Conservation (phyloP, 2,888 invertebrate species). For the Belgica antarctica region DNA sequence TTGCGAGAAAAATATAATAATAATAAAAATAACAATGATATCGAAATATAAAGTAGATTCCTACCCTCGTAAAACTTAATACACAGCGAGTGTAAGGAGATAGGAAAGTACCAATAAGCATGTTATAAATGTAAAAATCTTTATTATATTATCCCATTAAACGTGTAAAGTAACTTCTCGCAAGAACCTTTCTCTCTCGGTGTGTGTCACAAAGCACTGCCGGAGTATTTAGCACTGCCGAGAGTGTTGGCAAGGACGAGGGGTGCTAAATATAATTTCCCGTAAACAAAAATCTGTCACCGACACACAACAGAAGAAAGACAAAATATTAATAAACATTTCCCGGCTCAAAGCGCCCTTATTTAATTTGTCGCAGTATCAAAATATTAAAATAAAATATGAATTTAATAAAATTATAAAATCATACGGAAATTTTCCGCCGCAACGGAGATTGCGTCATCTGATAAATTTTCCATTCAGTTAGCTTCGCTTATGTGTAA, state of each 20-base stretch:
- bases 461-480: conserved; percentile 40
- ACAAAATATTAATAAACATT: conserved; percentile 29
- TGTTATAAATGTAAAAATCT: conserved; percentile 44
- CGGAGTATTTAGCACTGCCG: conserved; percentile 39
- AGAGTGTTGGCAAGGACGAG: not conserved
- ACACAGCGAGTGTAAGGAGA: not conserved
- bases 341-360: not conserved
- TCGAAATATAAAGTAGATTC: conserved; percentile 7
- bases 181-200: not conserved
- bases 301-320: conserved; percentile 34
- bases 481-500: conserved; percentile 45
- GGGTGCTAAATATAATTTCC: conserved; percentile 29
- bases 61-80: conserved; percentile 28
- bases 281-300: conserved; percentile 38
- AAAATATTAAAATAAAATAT: conserved; percentile 36
- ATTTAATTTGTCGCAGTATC: conserved; percentile 18
- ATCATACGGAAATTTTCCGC: conserved; percentile 31
- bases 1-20: conserved; percentile 42
- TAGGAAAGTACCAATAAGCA: conserved; percentile 38
- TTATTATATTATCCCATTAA: conserved; percentile 44
- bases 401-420: conserved; percentile 44
- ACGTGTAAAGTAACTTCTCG: conserved; percentile 39
- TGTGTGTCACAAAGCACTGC: not conserved
- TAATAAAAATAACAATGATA: conserved; percentile 39
- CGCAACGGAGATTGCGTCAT: conserved; percentile 25